Conservation (phyloP, 1,140 invertebrate species). For the Rhagoletis pomonella region DNA sequence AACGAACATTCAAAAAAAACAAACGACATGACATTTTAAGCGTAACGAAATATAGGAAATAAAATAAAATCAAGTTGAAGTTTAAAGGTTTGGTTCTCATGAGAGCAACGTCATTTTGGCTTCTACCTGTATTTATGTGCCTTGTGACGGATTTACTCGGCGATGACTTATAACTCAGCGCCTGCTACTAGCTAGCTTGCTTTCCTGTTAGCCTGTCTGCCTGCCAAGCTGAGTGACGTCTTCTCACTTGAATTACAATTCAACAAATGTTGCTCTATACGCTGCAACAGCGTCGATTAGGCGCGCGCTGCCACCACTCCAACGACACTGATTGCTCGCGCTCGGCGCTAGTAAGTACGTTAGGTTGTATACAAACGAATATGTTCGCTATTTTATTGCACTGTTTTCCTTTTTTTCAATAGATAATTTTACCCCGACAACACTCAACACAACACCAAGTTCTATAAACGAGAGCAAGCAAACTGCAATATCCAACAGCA, state of each 20-base stretch:
- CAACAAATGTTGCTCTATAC: conserved; percentile 55
- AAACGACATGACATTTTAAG: no score
- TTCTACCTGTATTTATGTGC: no score
- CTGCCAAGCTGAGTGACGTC: conserved; percentile 55
- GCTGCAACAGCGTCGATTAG: conserved; percentile 41
- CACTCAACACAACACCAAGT: not conserved
- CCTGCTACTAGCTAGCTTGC: conserved; percentile 26
- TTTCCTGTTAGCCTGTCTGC: conserved; percentile 43
- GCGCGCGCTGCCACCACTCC: conserved; percentile 38
- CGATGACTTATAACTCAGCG: conserved; percentile 20
- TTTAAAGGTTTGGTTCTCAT: no score
- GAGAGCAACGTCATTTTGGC: no score
- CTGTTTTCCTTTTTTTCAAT: conserved; percentile 20
- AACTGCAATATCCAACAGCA: conserved; percentile 13
- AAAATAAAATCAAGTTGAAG: no score
- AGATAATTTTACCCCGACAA: conserved; percentile 23
- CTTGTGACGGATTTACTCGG: not conserved
- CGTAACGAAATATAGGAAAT: no score
- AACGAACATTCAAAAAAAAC: no score
- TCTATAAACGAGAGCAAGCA: conserved; percentile 17
- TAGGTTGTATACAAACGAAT: conserved; percentile 8
- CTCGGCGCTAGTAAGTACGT: not conserved
- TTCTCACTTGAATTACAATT: conserved; percentile 56
- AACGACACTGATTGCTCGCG: conserved; percentile 20
- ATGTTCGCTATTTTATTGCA: conserved; percentile 28